Evolutionary conservation across 2,888 invertebrate genomes (phyloP).

Genomic region (Carabus problematicus): DNA sequence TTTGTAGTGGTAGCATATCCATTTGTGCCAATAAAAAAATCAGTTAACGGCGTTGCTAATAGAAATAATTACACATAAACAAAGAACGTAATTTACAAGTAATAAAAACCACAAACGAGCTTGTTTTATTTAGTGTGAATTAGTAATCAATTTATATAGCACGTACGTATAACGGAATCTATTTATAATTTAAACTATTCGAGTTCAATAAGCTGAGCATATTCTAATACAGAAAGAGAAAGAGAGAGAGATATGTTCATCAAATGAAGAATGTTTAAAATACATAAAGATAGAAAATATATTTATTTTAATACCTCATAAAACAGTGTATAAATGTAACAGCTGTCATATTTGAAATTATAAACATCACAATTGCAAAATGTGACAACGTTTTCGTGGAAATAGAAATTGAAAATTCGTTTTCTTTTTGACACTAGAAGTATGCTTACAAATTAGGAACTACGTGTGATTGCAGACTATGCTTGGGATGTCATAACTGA

Average conservation of each 20-base stretch:
- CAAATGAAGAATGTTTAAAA: not conserved
- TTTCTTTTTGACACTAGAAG: not conserved
- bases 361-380: no score
- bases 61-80: not conserved
- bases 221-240: not conserved
- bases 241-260: not conserved
- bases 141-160: slow-evolving; percentile 21
- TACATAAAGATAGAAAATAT: no score
- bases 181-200: not conserved
- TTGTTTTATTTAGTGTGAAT: not conserved
- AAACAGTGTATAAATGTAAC: no score
- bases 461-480: slow-evolving; percentile 64
- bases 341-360: no score
- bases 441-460: slow-evolving; percentile 11
- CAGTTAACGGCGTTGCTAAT: no score
- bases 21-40: not conserved
- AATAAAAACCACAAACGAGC: no score
- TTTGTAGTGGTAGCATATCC: not conserved
- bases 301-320: no score
- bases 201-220: not conserved
- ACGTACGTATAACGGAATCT: not conserved
- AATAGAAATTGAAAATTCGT: slow-evolving; percentile 2
- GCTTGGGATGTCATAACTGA: slow-evolving; percentile 88
- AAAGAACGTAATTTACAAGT: no score
- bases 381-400: not conserved